Conservation (phyloP, 2,113 vertebrate species). For the Psilopogon haemacephalus region DNA sequence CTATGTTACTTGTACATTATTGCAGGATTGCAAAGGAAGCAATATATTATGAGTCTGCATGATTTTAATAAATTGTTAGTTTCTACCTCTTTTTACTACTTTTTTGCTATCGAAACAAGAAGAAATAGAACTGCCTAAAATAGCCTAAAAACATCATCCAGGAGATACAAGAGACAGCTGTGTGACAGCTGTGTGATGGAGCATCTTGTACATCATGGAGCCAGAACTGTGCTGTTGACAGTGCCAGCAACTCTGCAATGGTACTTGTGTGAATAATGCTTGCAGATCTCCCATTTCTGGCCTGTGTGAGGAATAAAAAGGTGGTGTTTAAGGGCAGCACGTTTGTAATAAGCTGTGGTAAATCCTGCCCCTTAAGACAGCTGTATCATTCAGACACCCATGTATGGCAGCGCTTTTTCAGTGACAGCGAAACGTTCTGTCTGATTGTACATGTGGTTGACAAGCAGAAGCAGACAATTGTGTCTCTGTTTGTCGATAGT, state of each 20-base stretch:
- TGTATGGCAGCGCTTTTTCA: neutral
- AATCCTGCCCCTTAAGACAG: neutral
- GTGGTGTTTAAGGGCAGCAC: neutral
- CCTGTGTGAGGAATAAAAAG: neutral
- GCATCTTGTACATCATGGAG: neutral
- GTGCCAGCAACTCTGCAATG: rapidly evolving
- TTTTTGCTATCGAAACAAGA: neutral
- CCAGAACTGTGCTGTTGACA: neutral
- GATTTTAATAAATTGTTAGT: constrained; percentile 13
- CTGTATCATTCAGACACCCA: neutral
- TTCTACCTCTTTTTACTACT: neutral
- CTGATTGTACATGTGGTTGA: rapidly evolving
- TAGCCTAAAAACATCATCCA: neutral
- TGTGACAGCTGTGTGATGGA: neutral
- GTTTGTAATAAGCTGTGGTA: neutral
- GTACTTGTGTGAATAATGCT: neutral
- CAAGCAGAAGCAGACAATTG: neutral
- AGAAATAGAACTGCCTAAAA: neutral
- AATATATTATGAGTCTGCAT: constrained; percentile 53
- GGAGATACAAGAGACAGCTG: neutral
- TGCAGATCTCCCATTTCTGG: neutral
- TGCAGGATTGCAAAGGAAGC: neutral
- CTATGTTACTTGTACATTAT: constrained; percentile 32
- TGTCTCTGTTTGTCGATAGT: neutral
- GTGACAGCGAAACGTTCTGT: neutral